Percentiles rank a stretch among this genome's conserved stretches.
phyloP scores from a whole-genome alignment of 2,797 vertebrate species.

The Podargus strigoides region DNA sequence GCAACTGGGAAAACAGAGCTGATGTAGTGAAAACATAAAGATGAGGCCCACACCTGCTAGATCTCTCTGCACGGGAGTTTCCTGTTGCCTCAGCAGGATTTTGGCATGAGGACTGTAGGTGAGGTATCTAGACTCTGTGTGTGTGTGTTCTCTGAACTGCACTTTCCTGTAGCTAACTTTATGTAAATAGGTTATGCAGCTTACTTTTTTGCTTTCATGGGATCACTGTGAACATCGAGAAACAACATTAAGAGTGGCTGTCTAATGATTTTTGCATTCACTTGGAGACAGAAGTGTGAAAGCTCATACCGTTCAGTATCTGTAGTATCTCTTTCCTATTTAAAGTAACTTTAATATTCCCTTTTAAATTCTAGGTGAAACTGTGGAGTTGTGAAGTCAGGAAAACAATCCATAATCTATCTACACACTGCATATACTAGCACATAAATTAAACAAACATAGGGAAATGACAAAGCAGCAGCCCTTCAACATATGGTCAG shows the following conservation, averaged over 20 bases:
- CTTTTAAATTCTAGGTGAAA: conserved; percentile 30
- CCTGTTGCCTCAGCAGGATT: neutral
- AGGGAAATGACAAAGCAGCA: conserved; percentile 68
- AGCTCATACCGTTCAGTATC: neutral
- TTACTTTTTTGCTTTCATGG: neutral
- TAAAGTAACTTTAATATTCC: neutral
- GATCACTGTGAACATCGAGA: neutral
- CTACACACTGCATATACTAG: neutral
- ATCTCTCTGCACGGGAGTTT: neutral
- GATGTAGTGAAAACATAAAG: neutral
- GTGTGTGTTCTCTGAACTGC: neutral
- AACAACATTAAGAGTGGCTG: neutral
- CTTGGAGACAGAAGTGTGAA: neutral
- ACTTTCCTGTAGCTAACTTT: neutral
- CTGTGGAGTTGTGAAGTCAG: conserved; percentile 33
- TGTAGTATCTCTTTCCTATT: neutral
- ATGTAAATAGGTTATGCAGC: neutral
- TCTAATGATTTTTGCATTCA: neutral
- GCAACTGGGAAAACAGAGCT: neutral
- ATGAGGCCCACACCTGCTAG: neutral
- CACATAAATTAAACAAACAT: conserved; percentile 13
- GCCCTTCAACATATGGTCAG: conserved; percentile 16
- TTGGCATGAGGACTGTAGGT: neutral
- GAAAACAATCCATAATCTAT: conserved; percentile 46
- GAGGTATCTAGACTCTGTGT: neutral